A percentile compares a stretch with the other conserved stretches of the same genome.
phyloP scores from a whole-genome alignment of 2,113 vertebrate species.

The Cinclus cinclus region DNA sequence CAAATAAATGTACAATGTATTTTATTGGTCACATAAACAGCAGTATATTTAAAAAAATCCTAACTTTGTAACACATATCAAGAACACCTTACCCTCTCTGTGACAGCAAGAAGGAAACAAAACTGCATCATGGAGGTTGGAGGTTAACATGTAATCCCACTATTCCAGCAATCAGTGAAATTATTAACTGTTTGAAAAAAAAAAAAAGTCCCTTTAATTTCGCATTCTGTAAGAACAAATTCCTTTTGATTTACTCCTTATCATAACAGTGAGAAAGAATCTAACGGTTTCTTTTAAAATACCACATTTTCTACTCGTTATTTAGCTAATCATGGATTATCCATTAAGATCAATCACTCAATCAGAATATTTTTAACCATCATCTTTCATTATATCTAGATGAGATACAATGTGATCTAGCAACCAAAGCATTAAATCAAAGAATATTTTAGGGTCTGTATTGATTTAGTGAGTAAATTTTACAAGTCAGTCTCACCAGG shows the following conservation, averaged over 20 bases:
- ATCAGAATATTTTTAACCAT: not conserved
- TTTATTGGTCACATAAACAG: not conserved
- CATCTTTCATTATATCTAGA: not conserved
- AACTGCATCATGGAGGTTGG: not conserved
- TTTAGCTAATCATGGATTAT: not conserved
- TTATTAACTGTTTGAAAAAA: not conserved
- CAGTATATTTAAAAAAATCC: not conserved
- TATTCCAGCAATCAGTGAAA: not conserved
- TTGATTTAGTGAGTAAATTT: not conserved
- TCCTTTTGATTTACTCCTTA: not conserved
- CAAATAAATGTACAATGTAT: not conserved
- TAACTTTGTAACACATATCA: not conserved
- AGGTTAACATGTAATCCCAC: not conserved
- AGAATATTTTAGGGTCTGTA: not conserved
- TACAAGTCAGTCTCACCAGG: not conserved
- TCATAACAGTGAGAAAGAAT: not conserved
- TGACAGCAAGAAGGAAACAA: not conserved
- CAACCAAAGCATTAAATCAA: not conserved
- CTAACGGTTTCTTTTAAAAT: not conserved
- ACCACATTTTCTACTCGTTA: not conserved
- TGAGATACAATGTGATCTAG: not conserved
- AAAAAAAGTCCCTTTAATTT: not conserved
- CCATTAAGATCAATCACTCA: not conserved
- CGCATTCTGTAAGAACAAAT: not conserved
- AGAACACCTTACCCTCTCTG: not conserved